phyloP scores from a whole-genome alignment of 37 sponge, comb jelly and placozoan genomes.

The Geodia barretti region DNA sequence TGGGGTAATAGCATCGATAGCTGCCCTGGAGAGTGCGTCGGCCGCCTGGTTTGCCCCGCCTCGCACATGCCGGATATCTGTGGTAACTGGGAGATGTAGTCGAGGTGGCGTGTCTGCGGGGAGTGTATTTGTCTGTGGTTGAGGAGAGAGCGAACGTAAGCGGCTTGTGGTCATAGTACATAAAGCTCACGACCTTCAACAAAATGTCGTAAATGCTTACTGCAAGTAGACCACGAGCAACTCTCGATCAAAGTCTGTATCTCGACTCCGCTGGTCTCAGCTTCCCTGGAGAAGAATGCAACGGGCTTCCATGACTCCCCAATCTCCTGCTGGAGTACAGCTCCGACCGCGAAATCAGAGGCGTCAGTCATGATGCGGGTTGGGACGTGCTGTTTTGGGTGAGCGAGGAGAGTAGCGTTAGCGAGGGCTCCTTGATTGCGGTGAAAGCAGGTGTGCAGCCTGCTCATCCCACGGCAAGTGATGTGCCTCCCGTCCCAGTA shows the following conservation, averaged over 20 bases:
- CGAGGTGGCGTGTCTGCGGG: not conserved
- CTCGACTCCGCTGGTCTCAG: not conserved
- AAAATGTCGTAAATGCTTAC: not conserved
- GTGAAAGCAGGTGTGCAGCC: slow-evolving; percentile 19
- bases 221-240: not conserved
- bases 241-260: not conserved
- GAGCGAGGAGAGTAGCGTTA: slow-evolving; percentile 31
- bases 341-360: slow-evolving; percentile 24
- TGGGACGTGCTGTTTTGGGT: slow-evolving; percentile 51
- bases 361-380: slow-evolving; percentile 67
- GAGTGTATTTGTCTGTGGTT: not conserved
- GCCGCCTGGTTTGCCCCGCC: slow-evolving; percentile 5
- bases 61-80: not conserved
- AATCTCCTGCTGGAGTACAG: not conserved
- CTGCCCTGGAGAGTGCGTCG: slow-evolving; percentile 20
- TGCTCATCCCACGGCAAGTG: slow-evolving; percentile 17
- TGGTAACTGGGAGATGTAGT: slow-evolving; percentile 2
- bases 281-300: not conserved
- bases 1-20: not conserved
- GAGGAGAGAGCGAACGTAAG: not conserved
- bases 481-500: not conserved
- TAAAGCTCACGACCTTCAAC: not conserved
- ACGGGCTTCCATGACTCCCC: not conserved
- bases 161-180: not conserved
- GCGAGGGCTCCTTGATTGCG: slow-evolving; percentile 32